These are phyloP conservation scores for Stegostoma tigrinum DNA, from an alignment of 2,113 vertebrate species.

Conservation along the genomic window DNA sequence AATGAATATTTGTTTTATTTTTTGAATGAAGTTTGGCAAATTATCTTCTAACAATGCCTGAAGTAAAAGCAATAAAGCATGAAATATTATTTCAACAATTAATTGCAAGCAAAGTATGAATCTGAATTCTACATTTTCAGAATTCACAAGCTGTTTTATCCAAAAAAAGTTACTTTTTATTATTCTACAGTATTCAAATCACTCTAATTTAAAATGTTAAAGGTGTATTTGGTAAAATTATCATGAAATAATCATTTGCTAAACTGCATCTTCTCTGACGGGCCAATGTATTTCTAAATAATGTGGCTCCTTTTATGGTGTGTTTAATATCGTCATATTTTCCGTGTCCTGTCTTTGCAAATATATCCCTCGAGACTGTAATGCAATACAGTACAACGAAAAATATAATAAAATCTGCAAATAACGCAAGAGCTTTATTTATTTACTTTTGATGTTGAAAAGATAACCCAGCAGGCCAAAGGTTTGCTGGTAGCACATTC, in stretches of 20 bases:
- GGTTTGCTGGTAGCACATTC: slow-evolving; percentile 13
- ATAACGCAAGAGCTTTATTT: slow-evolving; percentile 24
- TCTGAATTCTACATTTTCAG: not conserved
- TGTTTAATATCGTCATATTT: not conserved
- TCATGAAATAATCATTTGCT: slow-evolving; percentile 8
- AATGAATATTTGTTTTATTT: not conserved
- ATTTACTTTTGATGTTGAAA: slow-evolving; percentile 20
- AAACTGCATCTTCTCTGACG: not conserved
- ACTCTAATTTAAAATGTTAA: not conserved
- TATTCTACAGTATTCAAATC: not conserved
- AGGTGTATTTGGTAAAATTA: not conserved
- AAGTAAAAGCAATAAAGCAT: not conserved
- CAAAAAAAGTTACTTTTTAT: not conserved
- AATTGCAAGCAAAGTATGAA: not conserved
- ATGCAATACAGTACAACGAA: slow-evolving; percentile 30
- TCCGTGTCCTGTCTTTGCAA: not conserved
- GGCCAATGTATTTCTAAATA: not conserved
- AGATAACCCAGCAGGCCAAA: slow-evolving; percentile 25
- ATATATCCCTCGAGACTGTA: slow-evolving; percentile 13
- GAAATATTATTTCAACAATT: slow-evolving; percentile 8
- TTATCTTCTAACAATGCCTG: not conserved
- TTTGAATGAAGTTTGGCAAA: not conserved
- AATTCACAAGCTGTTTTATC: not conserved
- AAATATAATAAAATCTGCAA: slow-evolving; percentile 31
- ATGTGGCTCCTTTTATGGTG: not conserved